These are phyloP conservation scores for Peromyscus attwateri DNA, from an alignment of 2,797 vertebrate genomes.

Conservation along the genomic window DNA sequence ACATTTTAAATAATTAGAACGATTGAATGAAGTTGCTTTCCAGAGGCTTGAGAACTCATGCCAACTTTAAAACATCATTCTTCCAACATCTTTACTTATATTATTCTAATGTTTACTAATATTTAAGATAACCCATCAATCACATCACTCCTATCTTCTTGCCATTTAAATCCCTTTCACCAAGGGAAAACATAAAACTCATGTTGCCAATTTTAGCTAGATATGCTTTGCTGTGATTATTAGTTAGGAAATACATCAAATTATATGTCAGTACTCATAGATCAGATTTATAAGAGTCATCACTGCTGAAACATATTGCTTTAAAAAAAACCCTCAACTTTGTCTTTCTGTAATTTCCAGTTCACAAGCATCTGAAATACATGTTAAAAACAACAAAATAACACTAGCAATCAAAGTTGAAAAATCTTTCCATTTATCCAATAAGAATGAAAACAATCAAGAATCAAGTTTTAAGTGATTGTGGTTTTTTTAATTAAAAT, in stretches of 20 bases:
- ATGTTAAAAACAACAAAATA: not conserved
- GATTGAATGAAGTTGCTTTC: not conserved
- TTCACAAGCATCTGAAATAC: not conserved
- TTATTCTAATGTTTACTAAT: conserved; percentile 2
- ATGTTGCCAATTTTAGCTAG: not conserved
- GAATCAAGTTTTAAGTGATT: too few species aligned
- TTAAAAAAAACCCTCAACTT: not conserved
- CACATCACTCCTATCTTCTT: not conserved
- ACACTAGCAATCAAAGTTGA: not conserved
- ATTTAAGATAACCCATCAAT: not conserved
- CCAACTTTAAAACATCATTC: not conserved
- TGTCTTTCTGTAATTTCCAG: not conserved
- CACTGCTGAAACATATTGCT: not conserved
- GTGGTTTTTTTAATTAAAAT: too few species aligned
- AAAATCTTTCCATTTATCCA: too few species aligned
- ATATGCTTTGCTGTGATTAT: conserved; percentile 6
- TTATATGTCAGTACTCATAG: not conserved
- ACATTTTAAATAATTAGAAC: not conserved
- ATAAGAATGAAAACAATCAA: too few species aligned
- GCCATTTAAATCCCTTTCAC: not conserved
- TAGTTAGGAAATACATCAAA: conserved; percentile 30
- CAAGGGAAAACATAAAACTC: conserved; percentile 10
- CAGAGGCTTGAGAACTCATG: not conserved
- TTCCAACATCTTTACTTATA: not conserved
- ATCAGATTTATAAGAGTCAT: not conserved